A percentile compares a stretch with the other conserved stretches of the same genome.
phyloP scores from a whole-genome alignment of 2,888 invertebrate species.

The Rhimphoctona megacephalus region DNA sequence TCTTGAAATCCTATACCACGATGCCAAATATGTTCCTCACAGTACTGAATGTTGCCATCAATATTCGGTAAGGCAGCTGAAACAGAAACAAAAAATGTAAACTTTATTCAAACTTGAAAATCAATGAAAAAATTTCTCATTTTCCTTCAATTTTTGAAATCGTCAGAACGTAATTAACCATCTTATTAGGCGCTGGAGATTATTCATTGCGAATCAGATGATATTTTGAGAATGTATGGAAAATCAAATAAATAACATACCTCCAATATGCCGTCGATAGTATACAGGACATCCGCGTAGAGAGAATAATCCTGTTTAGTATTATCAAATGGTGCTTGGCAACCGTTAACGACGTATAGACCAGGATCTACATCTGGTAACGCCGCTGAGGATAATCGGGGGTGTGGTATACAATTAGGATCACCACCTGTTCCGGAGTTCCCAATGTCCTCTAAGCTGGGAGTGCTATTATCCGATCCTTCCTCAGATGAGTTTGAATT shows the following conservation, averaged over 20 bases:
- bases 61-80: slow-evolving; percentile 16
- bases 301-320: background rate
- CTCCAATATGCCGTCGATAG: background rate
- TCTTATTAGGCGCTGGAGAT: background rate
- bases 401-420: slow-evolving; percentile 18
- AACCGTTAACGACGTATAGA: slow-evolving; percentile 24
- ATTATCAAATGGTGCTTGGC: background rate
- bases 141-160: background rate
- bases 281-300: background rate
- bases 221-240: background rate
- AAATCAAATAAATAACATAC: background rate
- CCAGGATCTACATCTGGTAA: slow-evolving; percentile 24
- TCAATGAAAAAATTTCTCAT: no score
- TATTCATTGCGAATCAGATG: background rate
- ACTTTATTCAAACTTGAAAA: background rate
- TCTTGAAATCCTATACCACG: background rate
- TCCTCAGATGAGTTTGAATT: background rate
- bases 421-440: background rate
- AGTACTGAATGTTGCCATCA: background rate
- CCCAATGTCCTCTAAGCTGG: background rate
- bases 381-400: background rate
- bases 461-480: background rate
- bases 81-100: slow-evolving; percentile 16
- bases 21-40: background rate
- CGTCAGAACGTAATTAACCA: background rate